Percentiles rank a stretch among this genome's conserved stretches.
Conservation (phyloP, 2,797 vertebrate species). For the Diglossa cyanea region DNA sequence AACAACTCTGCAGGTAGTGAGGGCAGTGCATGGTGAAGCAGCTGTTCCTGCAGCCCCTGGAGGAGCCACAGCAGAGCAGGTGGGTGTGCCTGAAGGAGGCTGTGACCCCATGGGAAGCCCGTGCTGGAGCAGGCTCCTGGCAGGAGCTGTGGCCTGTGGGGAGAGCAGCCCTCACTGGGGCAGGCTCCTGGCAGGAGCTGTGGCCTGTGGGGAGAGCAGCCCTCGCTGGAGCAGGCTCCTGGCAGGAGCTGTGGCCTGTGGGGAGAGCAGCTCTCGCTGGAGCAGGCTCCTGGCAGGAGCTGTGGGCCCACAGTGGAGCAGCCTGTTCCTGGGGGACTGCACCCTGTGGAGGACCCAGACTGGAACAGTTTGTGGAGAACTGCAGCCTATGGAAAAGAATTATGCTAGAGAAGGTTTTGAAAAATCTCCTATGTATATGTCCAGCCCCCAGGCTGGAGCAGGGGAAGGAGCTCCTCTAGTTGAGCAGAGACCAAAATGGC, state of each 20-base stretch:
- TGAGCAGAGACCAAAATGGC: not conserved
- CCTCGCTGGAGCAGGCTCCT: too few species aligned
- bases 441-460: not conserved
- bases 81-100: not conserved
- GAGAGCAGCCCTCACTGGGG: too few species aligned
- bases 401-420: not conserved
- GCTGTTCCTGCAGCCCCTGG: not conserved
- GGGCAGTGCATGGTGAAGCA: not conserved
- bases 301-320: not conserved
- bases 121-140: not conserved
- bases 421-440: not conserved
- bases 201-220: too few species aligned
- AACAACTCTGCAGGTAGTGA: not conserved
- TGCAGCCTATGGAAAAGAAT: not conserved
- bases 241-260: not conserved
- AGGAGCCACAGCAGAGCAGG: rapidly evolving
- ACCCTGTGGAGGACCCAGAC: not conserved
- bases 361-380: not conserved
- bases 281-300: not conserved
- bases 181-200: too few species aligned
- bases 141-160: not conserved
- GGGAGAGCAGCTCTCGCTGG: not conserved
- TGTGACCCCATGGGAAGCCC: not conserved
- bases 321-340: not conserved
- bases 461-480: not conserved